Evolutionary conservation across 2,888 invertebrate species (phyloP).

Genomic region (Zhuqinia jingwanae): DNA sequence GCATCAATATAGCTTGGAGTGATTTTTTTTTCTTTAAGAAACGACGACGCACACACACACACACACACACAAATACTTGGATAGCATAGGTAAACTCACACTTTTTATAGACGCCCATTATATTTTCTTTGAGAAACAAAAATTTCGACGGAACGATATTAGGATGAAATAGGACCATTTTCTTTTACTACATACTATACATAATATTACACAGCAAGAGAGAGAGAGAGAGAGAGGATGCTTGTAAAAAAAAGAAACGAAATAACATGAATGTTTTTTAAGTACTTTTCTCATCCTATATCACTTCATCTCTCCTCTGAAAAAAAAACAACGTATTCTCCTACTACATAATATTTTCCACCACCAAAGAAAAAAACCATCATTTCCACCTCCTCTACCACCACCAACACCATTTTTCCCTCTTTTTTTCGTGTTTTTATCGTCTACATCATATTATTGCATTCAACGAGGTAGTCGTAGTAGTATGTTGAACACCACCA

Average conservation of each 20-base stretch:
- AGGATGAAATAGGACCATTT: conserved; percentile 57
- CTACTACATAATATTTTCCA: conserved; percentile 28
- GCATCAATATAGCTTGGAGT: conserved; percentile 48
- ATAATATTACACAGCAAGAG: conserved; percentile 9
- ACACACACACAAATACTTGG: too few species aligned
- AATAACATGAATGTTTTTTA: conserved; percentile 40
- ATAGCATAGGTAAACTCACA: conserved; percentile 28
- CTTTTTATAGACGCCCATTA: conserved; percentile 43
- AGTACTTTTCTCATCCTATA: conserved; percentile 17
- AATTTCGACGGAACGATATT: conserved; percentile 52
- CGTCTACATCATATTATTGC: conserved; percentile 18
- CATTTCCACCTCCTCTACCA: background rate
- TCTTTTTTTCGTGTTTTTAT: conserved; percentile 35
- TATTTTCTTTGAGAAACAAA: conserved; percentile 43
- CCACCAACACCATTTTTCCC: background rate
- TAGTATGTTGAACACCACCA: too few species aligned
- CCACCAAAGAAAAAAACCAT: background rate
- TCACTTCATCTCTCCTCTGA: conserved; percentile 33
- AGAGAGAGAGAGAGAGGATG: conserved; percentile 32
- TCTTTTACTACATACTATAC: conserved; percentile 49
- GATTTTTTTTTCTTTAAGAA: conserved; percentile 24
- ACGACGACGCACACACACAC: background rate
- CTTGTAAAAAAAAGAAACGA: conserved; percentile 38
- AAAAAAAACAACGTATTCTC: background rate
- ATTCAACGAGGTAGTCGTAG: background rate